Evolutionary conservation across 2,797 vertebrate genomes (phyloP), one percentile per base, ranked within the genome.

Genomic region (Poeciliopsis presidionis): DNA sequence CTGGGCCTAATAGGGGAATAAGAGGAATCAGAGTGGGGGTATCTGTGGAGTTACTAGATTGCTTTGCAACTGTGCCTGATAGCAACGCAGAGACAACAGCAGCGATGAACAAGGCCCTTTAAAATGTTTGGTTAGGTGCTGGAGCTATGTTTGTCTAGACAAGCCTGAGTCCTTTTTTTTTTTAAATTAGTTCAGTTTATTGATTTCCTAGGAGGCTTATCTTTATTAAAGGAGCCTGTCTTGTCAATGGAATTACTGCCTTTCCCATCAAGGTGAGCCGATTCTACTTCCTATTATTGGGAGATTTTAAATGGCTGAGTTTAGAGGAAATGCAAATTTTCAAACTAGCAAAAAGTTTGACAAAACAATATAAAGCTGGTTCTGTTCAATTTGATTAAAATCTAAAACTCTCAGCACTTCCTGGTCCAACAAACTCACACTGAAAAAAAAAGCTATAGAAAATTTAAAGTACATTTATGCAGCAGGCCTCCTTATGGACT

Each of bases 141-240:
- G 78, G 81, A 69, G 76, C 41, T 25, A 33, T 71, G 79, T 88
- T 89, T 86, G 88, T 90, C 84, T 53, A 86, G 85, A 90, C 82
- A 49, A 80, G 76, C 55, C 72, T 39, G 74, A 86, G 81, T 84
- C 86, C 76, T 85, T 86, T 89, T 4, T 49, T 39, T 41, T 39
- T 7, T 2, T 41, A 89, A 94, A 93, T 90, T 78, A 92, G 89
- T 90, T 91, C 78, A 78, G 63, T 55, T 88, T 83, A 93, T 93
- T 92, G 94, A 93, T 94, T 93, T 89, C 86, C 80, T 83, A 67
- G 2, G 33, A 77, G 81, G 84, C 85, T 91, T 87, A 88, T 93
- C 92, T 93, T 91, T 92, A 91, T 93, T 92, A 90, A 89, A 90
- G 75, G 84, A 90, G 77, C 82, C 79, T 74, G 84, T 76, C 81